Base-by-base conservation (phyloP, 1,140 invertebrate genomes). In the Condylostylus longicornis region DNA sequence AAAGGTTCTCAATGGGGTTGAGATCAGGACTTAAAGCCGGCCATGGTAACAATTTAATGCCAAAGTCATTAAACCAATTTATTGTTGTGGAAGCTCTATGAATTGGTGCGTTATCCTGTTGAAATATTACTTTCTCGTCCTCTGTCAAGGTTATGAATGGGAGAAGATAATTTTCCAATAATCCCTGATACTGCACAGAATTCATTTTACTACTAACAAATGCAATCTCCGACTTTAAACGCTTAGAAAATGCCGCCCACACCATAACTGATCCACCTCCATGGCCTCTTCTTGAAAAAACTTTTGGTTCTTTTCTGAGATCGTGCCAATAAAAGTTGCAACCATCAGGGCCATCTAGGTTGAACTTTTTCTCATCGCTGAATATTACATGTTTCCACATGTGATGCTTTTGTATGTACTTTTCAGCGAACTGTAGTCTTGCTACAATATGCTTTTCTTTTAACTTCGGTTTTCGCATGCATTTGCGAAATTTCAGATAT, bases 331-430 rank as follows among this genome's bases (percentile, higher is more conserved):
- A 47, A 14, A 42, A 41, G 12, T 40, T 15, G 23, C 19, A 39
- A 19, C 40, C 42, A 45, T 44, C 38, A 29, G 41, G 44, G 30
- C 42, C 47, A 22, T 44, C 40, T 28, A 50, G 31, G 43, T 42
- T 44, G 27, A 48, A 46, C 18, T 43, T 44, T 19, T 40, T 35
- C 14, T 35, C 32, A 18, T 35, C 38, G 17, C 22, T 18, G 23
- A 34, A 40, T 13, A 39, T 39, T 3, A 39, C 32, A 33, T 32
- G 21, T 23, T 29, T 17, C 19, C 19, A 39, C 27, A 33, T 15
- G 6, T 33, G 12, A 6, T 39, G 30, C 37, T 32, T 33, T 33
- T 33, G 33, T 39, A 33, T 25, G 9, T 33, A 34, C 25, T 33
- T 39, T 33, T 33, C 32, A 18, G 21, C 29, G 27, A 39, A 39